Base-by-base conservation (phyloP, 2,113 vertebrate genomes). In the Oryzias curvinotus region DNA sequence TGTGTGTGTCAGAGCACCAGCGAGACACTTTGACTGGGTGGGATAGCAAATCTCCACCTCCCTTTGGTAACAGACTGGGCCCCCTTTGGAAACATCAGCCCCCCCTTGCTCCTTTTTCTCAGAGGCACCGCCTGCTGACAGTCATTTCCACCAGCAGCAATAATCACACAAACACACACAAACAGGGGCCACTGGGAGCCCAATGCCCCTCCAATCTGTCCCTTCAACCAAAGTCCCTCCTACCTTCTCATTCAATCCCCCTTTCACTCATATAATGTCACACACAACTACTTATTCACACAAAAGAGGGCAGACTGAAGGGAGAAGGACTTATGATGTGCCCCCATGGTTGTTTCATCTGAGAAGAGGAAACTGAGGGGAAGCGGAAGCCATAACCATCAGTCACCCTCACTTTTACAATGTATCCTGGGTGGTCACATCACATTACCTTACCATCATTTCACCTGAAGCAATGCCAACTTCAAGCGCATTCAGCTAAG, bases 11-110 rank as follows among this genome's bases (percentile, higher is more conserved):
- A 68, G 81, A 71, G 81, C 77, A 84, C 83, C 80, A 81, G 84
- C 65, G 84, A 85, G 85, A 80, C 85, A 85, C 23, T 89, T 89
- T 89, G 91, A 87, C 91, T 89, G 91, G 91, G 88, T 90, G 93
- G 94, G 93, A 93, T 78, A 81, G 87, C 77, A 88, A 90, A 89
- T 94, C 93, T 90, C 93, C 94, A 91, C 94, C 94, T 93, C 93
- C 92, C 68, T 85, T 56, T 52, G 57, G 55, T 83, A 88, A 81
- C 82, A 82, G 84, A 87, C 81, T 85, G 84, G 81, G 83, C 82
- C 89, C 90, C 89, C 78, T 84, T 82, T 89, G 87, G 88, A 92
- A 91, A 85, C 90, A 84, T 80, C 89, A 87, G 84, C 85, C 83
- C 83, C 73, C 83, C 73, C 81, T 21, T 60, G 67, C 51, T 82